Percentiles rank a stretch among this genome's conserved stretches.
phyloP scores from a whole-genome alignment of 2,888 invertebrate species.

The Caenorhabditis sp. region DNA sequence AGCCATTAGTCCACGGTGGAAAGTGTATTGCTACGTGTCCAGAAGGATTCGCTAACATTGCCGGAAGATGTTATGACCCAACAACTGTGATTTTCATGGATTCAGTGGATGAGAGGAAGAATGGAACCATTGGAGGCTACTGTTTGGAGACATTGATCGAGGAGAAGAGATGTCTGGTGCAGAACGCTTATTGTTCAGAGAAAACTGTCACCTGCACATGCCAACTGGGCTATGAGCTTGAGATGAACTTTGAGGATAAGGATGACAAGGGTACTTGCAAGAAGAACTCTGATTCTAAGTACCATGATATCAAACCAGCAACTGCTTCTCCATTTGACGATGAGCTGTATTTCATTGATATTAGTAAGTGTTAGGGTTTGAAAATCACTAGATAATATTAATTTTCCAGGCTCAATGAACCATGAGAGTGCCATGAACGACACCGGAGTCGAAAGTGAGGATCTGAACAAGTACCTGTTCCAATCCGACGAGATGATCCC shows the following conservation, averaged over 20 bases:
- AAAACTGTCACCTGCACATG: conserved; percentile 81
- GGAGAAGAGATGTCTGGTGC: conserved; percentile 79
- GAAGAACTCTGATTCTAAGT: conserved; percentile 71
- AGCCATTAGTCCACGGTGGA: conserved; percentile 79
- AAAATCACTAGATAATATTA: not conserved
- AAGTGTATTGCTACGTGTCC: conserved; percentile 80
- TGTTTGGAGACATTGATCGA: conserved; percentile 80
- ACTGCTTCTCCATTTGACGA: conserved; percentile 68
- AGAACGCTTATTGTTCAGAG: conserved; percentile 81
- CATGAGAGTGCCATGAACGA: conserved; percentile 66
- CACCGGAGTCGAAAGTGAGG: conserved; percentile 66
- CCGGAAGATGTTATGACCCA: conserved; percentile 82
- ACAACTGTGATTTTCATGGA: conserved; percentile 83
- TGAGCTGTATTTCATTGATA: conserved; percentile 76
- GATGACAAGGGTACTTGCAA: conserved; percentile 77
- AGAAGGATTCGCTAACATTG: conserved; percentile 82
- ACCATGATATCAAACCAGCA: conserved; percentile 61
- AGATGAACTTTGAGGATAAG: conserved; percentile 80
- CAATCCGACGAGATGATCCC: conserved; percentile 74
- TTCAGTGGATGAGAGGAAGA: conserved; percentile 81
- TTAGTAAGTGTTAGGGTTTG: conserved; percentile 58
- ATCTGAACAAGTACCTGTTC: conserved; percentile 73
- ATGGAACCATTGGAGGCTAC: conserved; percentile 82
- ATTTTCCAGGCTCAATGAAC: conserved; percentile 63
- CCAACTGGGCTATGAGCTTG: conserved; percentile 79